Percentiles rank a stretch among this genome's conserved stretches.
Conservation (phyloP, 1,140 invertebrate species). For the Megathymus violae region DNA sequence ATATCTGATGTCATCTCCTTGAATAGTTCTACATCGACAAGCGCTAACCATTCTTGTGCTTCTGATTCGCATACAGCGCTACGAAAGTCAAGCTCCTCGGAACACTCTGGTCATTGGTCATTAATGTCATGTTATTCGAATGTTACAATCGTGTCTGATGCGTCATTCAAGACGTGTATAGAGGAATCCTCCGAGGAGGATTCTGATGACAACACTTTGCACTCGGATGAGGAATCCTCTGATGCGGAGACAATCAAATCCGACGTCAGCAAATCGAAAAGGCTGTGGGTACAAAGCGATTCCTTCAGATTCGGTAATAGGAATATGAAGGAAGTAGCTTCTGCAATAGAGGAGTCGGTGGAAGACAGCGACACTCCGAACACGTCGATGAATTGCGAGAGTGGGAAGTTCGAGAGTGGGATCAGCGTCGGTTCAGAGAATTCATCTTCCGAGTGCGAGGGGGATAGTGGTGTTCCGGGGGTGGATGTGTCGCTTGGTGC, state of each 20-base stretch:
- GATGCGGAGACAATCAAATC: slow-evolving; percentile 76
- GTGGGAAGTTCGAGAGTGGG: slow-evolving; percentile 67
- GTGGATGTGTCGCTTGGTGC: slow-evolving; percentile 73
- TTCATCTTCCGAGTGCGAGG: slow-evolving; percentile 64
- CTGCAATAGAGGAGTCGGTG: slow-evolving; percentile 49
- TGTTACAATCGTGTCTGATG: slow-evolving; percentile 69
- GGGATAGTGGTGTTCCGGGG: slow-evolving; percentile 70
- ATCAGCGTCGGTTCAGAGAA: slow-evolving; percentile 65
- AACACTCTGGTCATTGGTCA: slow-evolving; percentile 76
- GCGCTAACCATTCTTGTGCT: slow-evolving; percentile 65
- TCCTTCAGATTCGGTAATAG: slow-evolving; percentile 68
- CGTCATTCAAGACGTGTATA: slow-evolving; percentile 70
- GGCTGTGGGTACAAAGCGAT: slow-evolving; percentile 74
- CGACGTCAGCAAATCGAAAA: slow-evolving; percentile 64
- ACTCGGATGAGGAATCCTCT: slow-evolving; percentile 69
- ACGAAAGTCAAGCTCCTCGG: slow-evolving; percentile 72
- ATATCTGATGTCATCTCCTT: slow-evolving; percentile 73
- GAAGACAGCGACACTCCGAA: slow-evolving; percentile 48
- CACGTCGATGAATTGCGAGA: slow-evolving; percentile 41
- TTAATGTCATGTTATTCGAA: slow-evolving; percentile 74
- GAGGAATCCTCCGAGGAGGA: slow-evolving; percentile 72
- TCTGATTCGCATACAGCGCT: slow-evolving; percentile 63
- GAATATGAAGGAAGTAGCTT: slow-evolving; percentile 43
- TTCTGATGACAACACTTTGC: slow-evolving; percentile 67
- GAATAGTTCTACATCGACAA: slow-evolving; percentile 60